Base-by-base conservation (phyloP, 1,140 invertebrate species). In the Drosophila takahashii region DNA sequence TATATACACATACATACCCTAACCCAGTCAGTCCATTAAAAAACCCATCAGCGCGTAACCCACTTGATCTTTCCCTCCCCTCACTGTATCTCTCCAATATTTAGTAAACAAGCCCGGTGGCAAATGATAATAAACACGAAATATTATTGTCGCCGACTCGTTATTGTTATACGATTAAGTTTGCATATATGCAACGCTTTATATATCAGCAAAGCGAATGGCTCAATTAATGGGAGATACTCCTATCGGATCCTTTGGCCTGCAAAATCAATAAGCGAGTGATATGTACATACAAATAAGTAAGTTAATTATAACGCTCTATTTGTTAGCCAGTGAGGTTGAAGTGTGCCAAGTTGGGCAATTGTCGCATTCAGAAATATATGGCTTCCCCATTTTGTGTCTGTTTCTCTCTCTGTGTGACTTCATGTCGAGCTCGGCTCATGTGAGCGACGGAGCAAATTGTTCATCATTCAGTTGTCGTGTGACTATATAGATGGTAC, bases 61-160 rank as follows among this genome's bases (percentile, higher is more conserved):
- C 56, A 75, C 74, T 69, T 45, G 39, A 29, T 54, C 44, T 39
- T 29, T 15, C 7, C 5, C 11, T 29, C 51, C 41, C 42, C 42
- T 27, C 36, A 26, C 41, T 45, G 39, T 34, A 36, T 4, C 32
- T 29, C 59, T 48, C 29, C 13, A n/a, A 56, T 62, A 47, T 57
- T 58, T 78, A 53, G 58, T 65, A 57, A 81, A 72, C 71, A 76
- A 61, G 59, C 37, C 56, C 56, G 47, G 37, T 27, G 72, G 73
- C 73, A 61, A 77, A 80, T 79, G 58, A 80, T 70, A 80, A 80
- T 76, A 80, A 60, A 57, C 77, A 80, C 64, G 77, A 75, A 73
- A 78, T 66, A 53, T 61, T 81, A 44, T 50, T 53, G 64, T 54
- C 64, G 69, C 37, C 56, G 36, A 11, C 11, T 32, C 29, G 45